Evolutionary conservation across 2,888 invertebrate species (phyloP), one percentile per base, ranked within the genome.

Genomic region (Nysson spinosus): DNA sequence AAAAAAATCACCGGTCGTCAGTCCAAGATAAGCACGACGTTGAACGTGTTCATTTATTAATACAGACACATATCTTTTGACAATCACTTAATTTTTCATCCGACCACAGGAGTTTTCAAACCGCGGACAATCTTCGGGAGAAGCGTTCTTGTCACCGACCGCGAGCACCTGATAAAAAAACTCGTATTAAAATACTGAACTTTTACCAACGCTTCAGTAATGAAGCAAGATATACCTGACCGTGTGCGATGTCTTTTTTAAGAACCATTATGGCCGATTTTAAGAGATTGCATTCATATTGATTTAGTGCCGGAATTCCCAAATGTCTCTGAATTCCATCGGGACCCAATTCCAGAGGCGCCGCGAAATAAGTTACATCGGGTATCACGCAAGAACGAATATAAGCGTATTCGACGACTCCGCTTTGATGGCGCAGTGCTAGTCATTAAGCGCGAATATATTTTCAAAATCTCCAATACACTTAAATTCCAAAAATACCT

Each of bases 371-470:
- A 51, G 78, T 77, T 51, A 83, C 63, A 46, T 80, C 81, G 42
- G 83, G 82, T 30, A 83, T 57, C 16, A 74, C 74, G 43, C 79
- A 78, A 9, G 83, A 83, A 17, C 78, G 81, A 6, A 78, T 77
- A 37, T 82, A 85, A 6, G 84, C 83, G 50, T 72, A 81, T 60
- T 85, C 85, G 14, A 80, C 61, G 12, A 85, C 69, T 6, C 74
- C 78, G 11, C 57, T 46, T 28, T 71, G 42, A n/a, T 66, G 69
- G 9, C 71, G 62, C 17, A 71, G 11, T 4, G 71, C 70, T 71
- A 22, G n/a, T n/a, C n/a, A n/a, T n/a, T n/a, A n/a, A n/a, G n/a
- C n/a, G n/a, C n/a, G n/a, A n/a, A n/a, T n/a, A n/a, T n/a, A n/a
- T n/a, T n/a, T n/a, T n/a, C n/a, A n/a, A n/a, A n/a, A n/a, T n/a